Evolutionary conservation across 2,797 vertebrate species (phyloP), one percentile per base, ranked within the genome.

Genomic region (Euphonia xanthogaster): DNA sequence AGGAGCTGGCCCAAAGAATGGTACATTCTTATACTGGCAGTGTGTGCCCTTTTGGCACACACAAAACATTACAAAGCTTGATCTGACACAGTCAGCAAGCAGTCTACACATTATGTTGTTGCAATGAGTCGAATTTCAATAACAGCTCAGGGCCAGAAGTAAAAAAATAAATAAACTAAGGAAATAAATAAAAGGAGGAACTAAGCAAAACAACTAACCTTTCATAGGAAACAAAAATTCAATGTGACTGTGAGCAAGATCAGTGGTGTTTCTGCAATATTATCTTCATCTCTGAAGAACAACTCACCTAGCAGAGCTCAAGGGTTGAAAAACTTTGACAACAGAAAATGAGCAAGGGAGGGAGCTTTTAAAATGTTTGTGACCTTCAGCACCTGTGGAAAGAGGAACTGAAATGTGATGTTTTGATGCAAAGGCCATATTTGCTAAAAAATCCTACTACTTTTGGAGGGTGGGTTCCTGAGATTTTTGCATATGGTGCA

Each of bases 11-110:
- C 92, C 65, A 81, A 90, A 78, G 67, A 86, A 93, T 86, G 83
- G 58, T 62, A 61, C 78, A 62, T 90, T 79, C 57, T 77, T 93
- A 78, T 70, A 82, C 35, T 54, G 31, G 53, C 30, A 84, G 48
- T 9, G 10, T 45, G 30, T 23, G 31, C 35, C 70, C 47, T 89
- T 94, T 91, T 88, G 93, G 62, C 86, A 83, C 68, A 73, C 67
- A 80, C 73, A 88, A 88, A 95, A 90, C 94, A 90, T 95, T 90
- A 58, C 61, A 86, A 76, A 84, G 62, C 60, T 76, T 67, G 55
- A 55, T 85, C 62, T 67, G 66, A 94, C 57, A 68, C 30, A 89
- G 79, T 93, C 78, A 94, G 92, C 81, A 94, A 66, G 73, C 30
- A 47, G 47, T 79, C 66, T 94, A 33, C 37, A 68, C 28, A 30